A percentile compares a stretch with the other conserved stretches of the same genome.
Conservation (phyloP, 2,888 invertebrate genomes). For the Drosophila picticornis region DNA sequence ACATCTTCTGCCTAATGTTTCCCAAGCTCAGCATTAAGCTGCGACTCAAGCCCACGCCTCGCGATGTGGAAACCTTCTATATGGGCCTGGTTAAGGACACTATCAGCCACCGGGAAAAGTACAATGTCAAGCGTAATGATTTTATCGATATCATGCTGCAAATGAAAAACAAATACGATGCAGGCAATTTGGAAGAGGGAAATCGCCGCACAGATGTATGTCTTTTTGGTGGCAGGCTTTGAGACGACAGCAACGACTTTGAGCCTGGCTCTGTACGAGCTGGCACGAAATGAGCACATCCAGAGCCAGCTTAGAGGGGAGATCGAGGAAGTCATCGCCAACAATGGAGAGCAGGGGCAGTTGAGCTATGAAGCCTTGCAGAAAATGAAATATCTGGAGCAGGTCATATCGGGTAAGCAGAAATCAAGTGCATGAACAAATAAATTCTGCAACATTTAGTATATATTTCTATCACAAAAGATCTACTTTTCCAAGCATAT, state of each 20-base stretch:
- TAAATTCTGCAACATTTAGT: not conserved
- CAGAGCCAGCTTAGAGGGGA: slow-evolving; percentile 84
- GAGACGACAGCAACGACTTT: slow-evolving; percentile 89
- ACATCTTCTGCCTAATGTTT: slow-evolving; percentile 56
- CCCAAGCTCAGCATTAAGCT: slow-evolving; percentile 68
- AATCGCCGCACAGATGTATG: slow-evolving; percentile 80
- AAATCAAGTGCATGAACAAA: not conserved
- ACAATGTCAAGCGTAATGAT: slow-evolving; percentile 86
- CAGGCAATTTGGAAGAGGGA: slow-evolving; percentile 75
- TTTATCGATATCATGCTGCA: slow-evolving; percentile 86
- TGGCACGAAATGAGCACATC: slow-evolving; percentile 69
- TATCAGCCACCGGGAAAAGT: slow-evolving; percentile 61
- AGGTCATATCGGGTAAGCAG: slow-evolving; percentile 84
- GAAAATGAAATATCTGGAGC: slow-evolving; percentile 86
- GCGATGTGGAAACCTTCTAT: slow-evolving; percentile 85
- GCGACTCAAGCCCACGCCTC: slow-evolving; percentile 55
- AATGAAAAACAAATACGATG: slow-evolving; percentile 63
- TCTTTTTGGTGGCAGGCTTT: slow-evolving; percentile 86
- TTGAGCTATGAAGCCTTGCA: slow-evolving; percentile 82
- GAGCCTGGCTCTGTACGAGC: slow-evolving; percentile 85
- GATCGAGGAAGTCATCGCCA: slow-evolving; percentile 73
- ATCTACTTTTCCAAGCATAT: not conserved
- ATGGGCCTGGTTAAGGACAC: slow-evolving; percentile 67
- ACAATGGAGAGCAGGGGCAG: slow-evolving; percentile 71
- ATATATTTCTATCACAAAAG: not conserved